phyloP scores from a whole-genome alignment of 2,888 invertebrate genomes.

The Dryococelus australis region DNA sequence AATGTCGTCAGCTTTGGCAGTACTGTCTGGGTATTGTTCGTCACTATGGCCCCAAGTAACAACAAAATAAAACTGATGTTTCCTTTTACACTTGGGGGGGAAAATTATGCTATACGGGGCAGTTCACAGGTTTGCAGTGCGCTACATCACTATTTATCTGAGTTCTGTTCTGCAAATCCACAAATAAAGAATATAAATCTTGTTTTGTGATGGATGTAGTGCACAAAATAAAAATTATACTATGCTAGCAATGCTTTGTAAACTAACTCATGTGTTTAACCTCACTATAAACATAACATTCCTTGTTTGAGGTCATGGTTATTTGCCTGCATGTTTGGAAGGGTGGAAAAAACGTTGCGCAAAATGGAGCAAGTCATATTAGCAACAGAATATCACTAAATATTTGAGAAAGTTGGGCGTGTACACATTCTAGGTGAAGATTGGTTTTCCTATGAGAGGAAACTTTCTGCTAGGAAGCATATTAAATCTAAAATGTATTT shows the following conservation, averaged over 20 bases:
- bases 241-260: constrained; percentile 18
- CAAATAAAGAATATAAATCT: constrained; percentile 19
- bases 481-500: constrained; percentile 33
- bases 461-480: not conserved
- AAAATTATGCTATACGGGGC: constrained; percentile 6
- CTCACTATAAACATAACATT: constrained; percentile 3
- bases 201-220: not conserved
- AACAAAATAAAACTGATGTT: constrained; percentile 22
- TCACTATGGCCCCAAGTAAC: constrained; percentile 1
- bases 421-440: constrained; percentile 24
- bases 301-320: constrained; percentile 7
- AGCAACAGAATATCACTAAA: constrained; percentile 22
- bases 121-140: constrained; percentile 32
- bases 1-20: constrained; percentile 22
- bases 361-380: constrained; percentile 22
- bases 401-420: constrained; percentile 27
- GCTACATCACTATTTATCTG: not conserved
- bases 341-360: constrained; percentile 25
- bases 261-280: not conserved
- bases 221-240: constrained; percentile 31
- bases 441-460: constrained; percentile 2
- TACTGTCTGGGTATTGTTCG: constrained; percentile 26
- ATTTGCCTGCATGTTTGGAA: not conserved
- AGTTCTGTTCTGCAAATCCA: not conserved
- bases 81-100: constrained; percentile 24